These are phyloP conservation scores for Lasaia peninsularis DNA, from an alignment of 1,140 invertebrate genomes.

Conservation along the genomic window DNA sequence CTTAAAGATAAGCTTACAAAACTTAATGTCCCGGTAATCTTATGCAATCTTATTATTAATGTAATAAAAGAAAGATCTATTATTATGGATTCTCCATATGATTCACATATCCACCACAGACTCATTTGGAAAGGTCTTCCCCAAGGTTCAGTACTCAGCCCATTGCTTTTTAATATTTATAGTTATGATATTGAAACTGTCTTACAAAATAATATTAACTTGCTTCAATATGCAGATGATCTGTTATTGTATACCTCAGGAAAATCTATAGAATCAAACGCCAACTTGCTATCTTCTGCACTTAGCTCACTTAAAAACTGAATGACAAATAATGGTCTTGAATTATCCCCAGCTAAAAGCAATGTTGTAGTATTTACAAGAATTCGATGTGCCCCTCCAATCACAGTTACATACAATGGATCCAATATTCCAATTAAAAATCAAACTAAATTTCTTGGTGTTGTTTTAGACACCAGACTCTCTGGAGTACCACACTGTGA, in stretches of 20 bases:
- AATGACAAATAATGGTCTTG: neutral
- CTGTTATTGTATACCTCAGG: neutral
- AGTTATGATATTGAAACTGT: neutral
- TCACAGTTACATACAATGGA: slow-evolving; percentile 1
- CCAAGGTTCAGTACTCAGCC: neutral
- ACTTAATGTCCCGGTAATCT: neutral
- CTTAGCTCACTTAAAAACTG: neutral
- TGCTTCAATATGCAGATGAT: neutral
- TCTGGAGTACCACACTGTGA: slow-evolving; percentile 1
- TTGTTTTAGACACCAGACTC: slow-evolving; percentile 2
- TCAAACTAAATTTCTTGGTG: slow-evolving; percentile 12
- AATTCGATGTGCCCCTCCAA: neutral
- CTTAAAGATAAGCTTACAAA: slow-evolving; percentile 10
- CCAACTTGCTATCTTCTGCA: neutral
- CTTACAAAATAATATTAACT: neutral
- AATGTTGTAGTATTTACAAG: neutral
- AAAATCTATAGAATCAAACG: neutral
- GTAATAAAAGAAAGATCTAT: neutral
- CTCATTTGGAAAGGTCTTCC: neutral
- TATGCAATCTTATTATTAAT: neutral
- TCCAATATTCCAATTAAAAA: neutral
- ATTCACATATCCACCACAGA: neutral
- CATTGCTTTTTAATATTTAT: neutral
- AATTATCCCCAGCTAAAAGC: slow-evolving; percentile 10
- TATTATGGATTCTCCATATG: neutral